Percentiles rank a stretch among this genome's conserved stretches.
Evolutionary conservation across 2,888 invertebrate genomes (phyloP).

Genomic region (Archaeoteleia sp.): DNA sequence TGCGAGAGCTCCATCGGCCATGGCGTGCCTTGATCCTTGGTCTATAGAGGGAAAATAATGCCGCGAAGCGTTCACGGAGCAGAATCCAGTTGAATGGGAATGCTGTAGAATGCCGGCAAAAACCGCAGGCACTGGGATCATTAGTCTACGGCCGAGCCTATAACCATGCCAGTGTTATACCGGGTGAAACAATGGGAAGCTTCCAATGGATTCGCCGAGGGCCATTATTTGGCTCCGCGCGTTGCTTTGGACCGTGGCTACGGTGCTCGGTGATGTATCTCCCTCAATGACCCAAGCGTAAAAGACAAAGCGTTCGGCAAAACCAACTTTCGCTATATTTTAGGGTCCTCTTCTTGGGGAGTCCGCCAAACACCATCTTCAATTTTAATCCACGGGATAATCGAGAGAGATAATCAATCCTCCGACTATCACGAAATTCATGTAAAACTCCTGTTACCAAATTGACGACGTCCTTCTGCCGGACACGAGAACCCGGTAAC

Average conservation of each 20-base stretch:
- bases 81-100: conserved; percentile 71
- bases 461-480: conserved; percentile 21
- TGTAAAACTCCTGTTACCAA: conserved; percentile 2
- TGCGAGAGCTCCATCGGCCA: conserved; percentile 39
- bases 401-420: conserved; percentile 2
- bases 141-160: conserved; percentile 72
- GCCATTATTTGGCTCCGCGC: conserved; percentile 11
- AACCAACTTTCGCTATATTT: too few species aligned
- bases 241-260: too few species aligned
- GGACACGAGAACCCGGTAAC: conserved; percentile 56
- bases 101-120: conserved; percentile 75
- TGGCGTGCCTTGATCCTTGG: conserved; percentile 19
- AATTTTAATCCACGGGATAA: too few species aligned
- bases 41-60: conserved; percentile 49
- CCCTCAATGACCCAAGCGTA: too few species aligned
- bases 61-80: conserved; percentile 45
- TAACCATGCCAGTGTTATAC: conserved; percentile 67
- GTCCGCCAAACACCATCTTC: too few species aligned
- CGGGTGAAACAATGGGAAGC: conserved; percentile 62
- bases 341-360: too few species aligned
- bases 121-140: conserved; percentile 73
- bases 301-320: too few species aligned
- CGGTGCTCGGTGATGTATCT: too few species aligned
- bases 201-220: conserved; percentile 20
- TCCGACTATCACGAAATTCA: neutral